Conservation (phyloP, 1,140 invertebrate species). For the Spodoptera frugiperda region DNA sequence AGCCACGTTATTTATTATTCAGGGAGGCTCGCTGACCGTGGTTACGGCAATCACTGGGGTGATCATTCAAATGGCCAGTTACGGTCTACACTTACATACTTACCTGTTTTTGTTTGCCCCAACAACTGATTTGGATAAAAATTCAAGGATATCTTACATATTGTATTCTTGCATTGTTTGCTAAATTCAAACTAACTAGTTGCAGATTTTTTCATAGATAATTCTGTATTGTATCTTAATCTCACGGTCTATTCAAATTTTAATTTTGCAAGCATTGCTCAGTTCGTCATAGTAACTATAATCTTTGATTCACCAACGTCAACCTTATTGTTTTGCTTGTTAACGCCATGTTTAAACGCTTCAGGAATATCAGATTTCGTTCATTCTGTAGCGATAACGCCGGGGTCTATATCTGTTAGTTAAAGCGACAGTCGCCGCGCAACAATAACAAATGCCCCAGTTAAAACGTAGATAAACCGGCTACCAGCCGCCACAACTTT, state of each 20-base stretch:
- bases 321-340: background rate
- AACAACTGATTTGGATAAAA: background rate
- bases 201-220: too few relatives aligned
- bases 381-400: background rate
- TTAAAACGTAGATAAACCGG: constrained; percentile 39
- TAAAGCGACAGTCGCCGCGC: constrained; percentile 7
- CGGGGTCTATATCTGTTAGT: constrained; percentile 23
- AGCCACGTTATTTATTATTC: constrained; percentile 57
- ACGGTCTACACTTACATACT: background rate
- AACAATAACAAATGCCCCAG: constrained; percentile 48
- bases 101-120: background rate
- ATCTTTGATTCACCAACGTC: background rate
- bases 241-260: too few relatives aligned
- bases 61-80: constrained; percentile 50
- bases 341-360: background rate
- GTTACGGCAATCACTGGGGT: constrained; percentile 42
- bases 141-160: too few relatives aligned
- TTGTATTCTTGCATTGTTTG: too few relatives aligned
- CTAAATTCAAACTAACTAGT: too few relatives aligned
- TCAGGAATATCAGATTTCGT: constrained; percentile 32
- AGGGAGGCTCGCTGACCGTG: constrained; percentile 34
- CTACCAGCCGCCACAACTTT: constrained; percentile 6
- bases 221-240: too few relatives aligned
- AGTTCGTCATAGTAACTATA: background rate
- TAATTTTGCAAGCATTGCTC: too few relatives aligned